Evolutionary conservation across 1,140 invertebrate genomes (phyloP), one percentile per base, ranked within the genome.

Genomic region (Dreissena polymorpha): DNA sequence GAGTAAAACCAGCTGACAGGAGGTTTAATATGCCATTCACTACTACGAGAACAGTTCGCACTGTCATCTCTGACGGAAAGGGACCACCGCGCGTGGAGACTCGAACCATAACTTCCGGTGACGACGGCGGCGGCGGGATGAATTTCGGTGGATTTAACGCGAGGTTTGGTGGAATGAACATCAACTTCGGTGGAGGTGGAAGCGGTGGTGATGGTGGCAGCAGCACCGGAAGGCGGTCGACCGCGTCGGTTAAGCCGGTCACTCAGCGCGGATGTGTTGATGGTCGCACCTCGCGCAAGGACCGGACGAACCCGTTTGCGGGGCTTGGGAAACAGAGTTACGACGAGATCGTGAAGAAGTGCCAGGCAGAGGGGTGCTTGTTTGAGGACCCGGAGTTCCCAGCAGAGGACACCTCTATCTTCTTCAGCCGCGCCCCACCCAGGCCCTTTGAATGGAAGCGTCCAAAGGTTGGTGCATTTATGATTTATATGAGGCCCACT

Each of bases 371-470:
- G 55, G 88, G 91, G 53, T 84, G 83, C 57, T 84, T 92, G 51
- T 93, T 92, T 88, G 91, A 93, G 78, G 92, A 93, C 84, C 90
- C 91, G 6, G 91, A 92, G 51, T 93, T 92, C 79, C 86, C 84
- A 18, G 90, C 92, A 0, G 83, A 84, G 25, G 88, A 92, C 68
- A 29, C 60, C 0, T 90, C 90, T 21, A 88, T 93, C 25, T 93
- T 92, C 85, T 92, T 89, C 86, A 90, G 89, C 77, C 72, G 77
- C 23, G 39, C 76, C 49, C 88, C 90, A 23, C 83, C 86, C 6
- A 81, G 88, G 14, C 82, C 86, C 50, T 91, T 92, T 73, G 90
- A 91, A 70, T 93, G 92, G 92, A 89, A 90, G 74, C 78, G 91
- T 73, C 91, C 91, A 18, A 23, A 65, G 76, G 92, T 93, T 85